These are phyloP conservation scores for Bugulina stolonifera DNA, from an alignment of 2,888 invertebrate genomes.

Conservation along the genomic window DNA sequence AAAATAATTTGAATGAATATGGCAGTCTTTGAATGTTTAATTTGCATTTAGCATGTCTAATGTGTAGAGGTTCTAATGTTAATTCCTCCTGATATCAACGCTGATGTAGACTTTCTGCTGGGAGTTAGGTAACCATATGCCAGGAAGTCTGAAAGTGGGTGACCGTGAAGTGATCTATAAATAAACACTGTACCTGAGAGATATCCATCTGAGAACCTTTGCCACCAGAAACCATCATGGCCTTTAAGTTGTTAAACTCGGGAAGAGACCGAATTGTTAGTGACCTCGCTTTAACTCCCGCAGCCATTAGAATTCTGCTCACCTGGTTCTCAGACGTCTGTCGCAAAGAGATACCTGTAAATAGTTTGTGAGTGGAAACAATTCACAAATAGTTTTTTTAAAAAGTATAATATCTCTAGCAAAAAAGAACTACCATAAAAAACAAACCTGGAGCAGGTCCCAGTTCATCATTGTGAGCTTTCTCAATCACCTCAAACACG, in stretches of 20 bases:
- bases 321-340: conserved; percentile 98
- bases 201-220: conserved; percentile 99
- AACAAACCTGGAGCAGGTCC: conserved; percentile 80
- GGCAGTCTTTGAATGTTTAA: too few species aligned
- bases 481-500: conserved; percentile 98
- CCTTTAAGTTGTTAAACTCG: conserved; percentile 97
- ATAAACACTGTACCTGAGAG: conserved; percentile 81
- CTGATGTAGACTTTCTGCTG: too few species aligned
- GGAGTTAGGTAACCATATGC: too few species aligned
- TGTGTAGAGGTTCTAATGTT: too few species aligned
- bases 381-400: too few species aligned
- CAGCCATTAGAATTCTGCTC: conserved; percentile 96
- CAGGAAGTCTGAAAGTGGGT: too few species aligned
- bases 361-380: too few species aligned
- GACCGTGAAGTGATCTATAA: too few species aligned
- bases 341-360: conserved; percentile 77
- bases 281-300: conserved; percentile 99
- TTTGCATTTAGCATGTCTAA: too few species aligned
- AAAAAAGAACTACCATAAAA: background rate
- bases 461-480: conserved; percentile 97
- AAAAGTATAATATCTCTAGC: background rate
- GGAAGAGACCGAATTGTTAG: conserved; percentile 98
- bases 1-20: too few species aligned
- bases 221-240: conserved; percentile 99
- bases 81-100: too few species aligned